Evolutionary conservation across 2,797 vertebrate species (phyloP).

Genomic region (Champsocephalus gunnari): DNA sequence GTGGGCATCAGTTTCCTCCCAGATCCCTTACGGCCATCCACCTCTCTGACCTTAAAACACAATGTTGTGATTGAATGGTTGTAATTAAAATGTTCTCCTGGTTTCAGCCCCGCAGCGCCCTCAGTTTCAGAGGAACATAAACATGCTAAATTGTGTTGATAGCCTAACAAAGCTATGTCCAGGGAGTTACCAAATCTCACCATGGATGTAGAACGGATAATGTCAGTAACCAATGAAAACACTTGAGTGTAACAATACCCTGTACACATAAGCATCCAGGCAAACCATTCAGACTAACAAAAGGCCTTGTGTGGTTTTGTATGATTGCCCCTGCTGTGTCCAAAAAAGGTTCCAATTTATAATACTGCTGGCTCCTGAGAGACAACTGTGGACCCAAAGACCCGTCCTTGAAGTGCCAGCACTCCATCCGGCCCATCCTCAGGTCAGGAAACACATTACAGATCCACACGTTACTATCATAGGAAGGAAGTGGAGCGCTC

Average conservation of each 20-base stretch:
- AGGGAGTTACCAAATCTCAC: slow-evolving; percentile 57
- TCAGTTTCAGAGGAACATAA: slow-evolving; percentile 66
- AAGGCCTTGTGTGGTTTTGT: slow-evolving; percentile 18
- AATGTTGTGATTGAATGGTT: slow-evolving; percentile 79
- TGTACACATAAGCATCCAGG: slow-evolving; percentile 26
- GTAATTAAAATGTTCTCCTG: slow-evolving; percentile 76
- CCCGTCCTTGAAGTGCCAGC: slow-evolving; percentile 84
- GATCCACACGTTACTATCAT: slow-evolving; percentile 64
- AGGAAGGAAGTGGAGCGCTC: slow-evolving; percentile 81
- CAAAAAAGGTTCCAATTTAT: slow-evolving; percentile 75
- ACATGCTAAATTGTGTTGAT: slow-evolving; percentile 61
- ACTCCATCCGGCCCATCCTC: slow-evolving; percentile 81
- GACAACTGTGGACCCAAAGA: slow-evolving; percentile 80
- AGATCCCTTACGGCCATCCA: slow-evolving; percentile 60
- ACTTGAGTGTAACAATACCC: slow-evolving; percentile 50
- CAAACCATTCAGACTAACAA: slow-evolving; percentile 52
- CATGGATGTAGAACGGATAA: slow-evolving; percentile 55
- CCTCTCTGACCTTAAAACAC: slow-evolving; percentile 70
- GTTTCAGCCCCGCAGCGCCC: slow-evolving; percentile 47
- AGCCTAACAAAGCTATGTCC: slow-evolving; percentile 37
- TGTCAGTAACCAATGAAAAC: slow-evolving; percentile 40
- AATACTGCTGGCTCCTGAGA: slow-evolving; percentile 67
- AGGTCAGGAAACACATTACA: slow-evolving; percentile 86
- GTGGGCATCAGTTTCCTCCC: slow-evolving; percentile 51
- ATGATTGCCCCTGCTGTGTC: slow-evolving; percentile 41